Conservation (phyloP, 2,113 vertebrate genomes). For the Nyctibius bracteatus region DNA sequence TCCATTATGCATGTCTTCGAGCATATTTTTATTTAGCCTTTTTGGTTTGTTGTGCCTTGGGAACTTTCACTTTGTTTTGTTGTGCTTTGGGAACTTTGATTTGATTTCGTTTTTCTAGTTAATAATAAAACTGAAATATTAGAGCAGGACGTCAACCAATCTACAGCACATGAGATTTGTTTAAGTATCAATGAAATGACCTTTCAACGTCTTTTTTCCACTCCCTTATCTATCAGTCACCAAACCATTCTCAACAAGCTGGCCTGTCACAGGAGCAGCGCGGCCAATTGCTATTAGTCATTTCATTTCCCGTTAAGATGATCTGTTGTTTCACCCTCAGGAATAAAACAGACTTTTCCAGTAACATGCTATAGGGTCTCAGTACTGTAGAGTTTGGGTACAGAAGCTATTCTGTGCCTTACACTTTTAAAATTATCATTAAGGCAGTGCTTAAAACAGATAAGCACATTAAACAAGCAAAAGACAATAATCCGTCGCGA, state of each 20-base stretch:
- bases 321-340: background rate
- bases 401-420: background rate
- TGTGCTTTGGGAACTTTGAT: slow-evolving; percentile 36
- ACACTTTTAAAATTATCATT: background rate
- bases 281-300: background rate
- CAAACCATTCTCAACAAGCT: slow-evolving; percentile 1
- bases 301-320: background rate
- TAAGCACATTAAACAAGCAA: background rate
- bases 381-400: background rate
- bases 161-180: background rate
- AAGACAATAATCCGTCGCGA: background rate
- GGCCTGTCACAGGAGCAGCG: background rate
- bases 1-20: slow-evolving; percentile 46
- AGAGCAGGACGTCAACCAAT: background rate
- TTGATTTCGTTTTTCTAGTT: slow-evolving; percentile 18
- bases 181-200: background rate
- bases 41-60: slow-evolving; percentile 22
- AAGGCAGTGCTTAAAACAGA: background rate
- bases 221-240: background rate
- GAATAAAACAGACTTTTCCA: background rate
- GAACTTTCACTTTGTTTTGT: slow-evolving; percentile 34
- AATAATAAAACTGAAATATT: slow-evolving; percentile 27
- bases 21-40: slow-evolving; percentile 22
- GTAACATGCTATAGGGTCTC: background rate
- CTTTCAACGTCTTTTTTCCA: background rate